phyloP scores from a whole-genome alignment of 2,888 invertebrate genomes.

The Hirudinaria manillensis region DNA sequence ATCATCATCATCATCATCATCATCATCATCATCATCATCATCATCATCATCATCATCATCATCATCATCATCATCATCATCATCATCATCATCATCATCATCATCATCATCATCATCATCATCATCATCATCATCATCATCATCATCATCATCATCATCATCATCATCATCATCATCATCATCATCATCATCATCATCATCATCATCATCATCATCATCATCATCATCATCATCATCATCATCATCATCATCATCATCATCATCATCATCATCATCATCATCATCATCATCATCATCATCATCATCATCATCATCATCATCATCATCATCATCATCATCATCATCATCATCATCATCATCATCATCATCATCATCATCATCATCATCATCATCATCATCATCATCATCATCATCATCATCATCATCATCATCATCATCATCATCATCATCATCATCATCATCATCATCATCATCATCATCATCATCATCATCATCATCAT shows the following conservation, averaged over 20 bases:
- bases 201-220: constrained; percentile 12
- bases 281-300: constrained; percentile 17
- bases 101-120: no score
- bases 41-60: no score
- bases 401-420: constrained; percentile 22
- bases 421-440: constrained; percentile 31
- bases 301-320: constrained; percentile 12
- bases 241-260: constrained; percentile 22
- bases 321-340: constrained; percentile 21
- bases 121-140: neutral
- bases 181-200: constrained; percentile 4
- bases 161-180: constrained; percentile 11
- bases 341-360: constrained; percentile 21
- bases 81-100: neutral
- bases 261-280: constrained; percentile 16
- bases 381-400: constrained; percentile 6
- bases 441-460: constrained; percentile 32
- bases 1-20: no score
- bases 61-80: no score
- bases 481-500: constrained; percentile 32
- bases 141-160: constrained; percentile 5
- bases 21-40: neutral
- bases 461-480: constrained; percentile 32
- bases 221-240: constrained; percentile 23
- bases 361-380: constrained; percentile 21